phyloP scores from a whole-genome alignment of 2,888 invertebrate species.

The Lithophane ornitopus region DNA sequence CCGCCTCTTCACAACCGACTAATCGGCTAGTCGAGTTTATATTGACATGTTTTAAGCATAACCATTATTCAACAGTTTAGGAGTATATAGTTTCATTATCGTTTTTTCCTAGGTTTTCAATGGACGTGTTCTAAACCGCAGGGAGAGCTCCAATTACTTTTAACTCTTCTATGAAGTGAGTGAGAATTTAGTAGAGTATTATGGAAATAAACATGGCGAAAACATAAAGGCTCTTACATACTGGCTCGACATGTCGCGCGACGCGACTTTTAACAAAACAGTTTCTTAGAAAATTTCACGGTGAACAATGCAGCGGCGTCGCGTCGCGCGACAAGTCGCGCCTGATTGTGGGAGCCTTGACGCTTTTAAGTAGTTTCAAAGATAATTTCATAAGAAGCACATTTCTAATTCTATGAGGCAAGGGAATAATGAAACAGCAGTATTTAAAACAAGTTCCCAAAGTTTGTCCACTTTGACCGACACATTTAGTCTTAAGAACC shows the following conservation, averaged over 20 bases:
- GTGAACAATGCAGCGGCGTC: no score
- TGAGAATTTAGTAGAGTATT: background rate
- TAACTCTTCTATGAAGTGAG: no score
- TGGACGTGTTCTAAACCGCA: background rate
- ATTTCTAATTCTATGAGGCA: background rate
- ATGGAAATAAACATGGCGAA: background rate
- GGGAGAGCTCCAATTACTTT: background rate
- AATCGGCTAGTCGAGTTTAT: background rate
- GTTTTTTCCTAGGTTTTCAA: background rate
- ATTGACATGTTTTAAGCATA: background rate
- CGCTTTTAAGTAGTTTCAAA: background rate
- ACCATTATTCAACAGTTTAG: background rate
- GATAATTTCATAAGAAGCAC: background rate
- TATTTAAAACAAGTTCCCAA: constrained; percentile 38
- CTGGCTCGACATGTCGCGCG: no score
- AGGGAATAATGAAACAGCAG: constrained; percentile 12
- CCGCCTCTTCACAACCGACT: no score
- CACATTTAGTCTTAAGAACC: constrained; percentile 43
- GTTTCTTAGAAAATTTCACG: no score
- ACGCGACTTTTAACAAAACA: no score
- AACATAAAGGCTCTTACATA: no score
- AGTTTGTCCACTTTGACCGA: constrained; percentile 33
- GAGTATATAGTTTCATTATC: background rate
- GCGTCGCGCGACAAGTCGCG: no score
- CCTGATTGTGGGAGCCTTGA: no score